Evolutionary conservation across 2,113 vertebrate species (phyloP).

Genomic region (Pygoscelis antarcticus): DNA sequence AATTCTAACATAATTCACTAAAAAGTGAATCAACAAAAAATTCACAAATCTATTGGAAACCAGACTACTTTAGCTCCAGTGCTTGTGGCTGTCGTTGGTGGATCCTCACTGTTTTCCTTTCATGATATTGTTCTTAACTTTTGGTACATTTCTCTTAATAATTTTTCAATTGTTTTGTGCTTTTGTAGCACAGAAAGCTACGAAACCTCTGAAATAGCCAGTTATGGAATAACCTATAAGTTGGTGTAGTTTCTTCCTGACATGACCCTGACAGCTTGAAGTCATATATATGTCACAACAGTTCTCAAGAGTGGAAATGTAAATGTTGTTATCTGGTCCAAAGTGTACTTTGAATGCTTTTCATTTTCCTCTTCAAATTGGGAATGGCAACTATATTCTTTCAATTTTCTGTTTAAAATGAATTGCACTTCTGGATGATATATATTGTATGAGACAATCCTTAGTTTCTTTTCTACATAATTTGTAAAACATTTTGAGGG

Average conservation of each 20-base stretch:
- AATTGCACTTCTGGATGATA: not conserved
- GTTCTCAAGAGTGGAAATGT: not conserved
- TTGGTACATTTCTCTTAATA: not conserved
- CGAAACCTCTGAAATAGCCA: not conserved
- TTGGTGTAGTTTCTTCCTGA: not conserved
- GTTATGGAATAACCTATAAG: not conserved
- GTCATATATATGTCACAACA: not conserved
- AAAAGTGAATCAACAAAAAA: not conserved
- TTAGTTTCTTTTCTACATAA: not conserved
- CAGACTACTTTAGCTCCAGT: not conserved
- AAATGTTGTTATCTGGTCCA: not conserved
- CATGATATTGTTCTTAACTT: not conserved
- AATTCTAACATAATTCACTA: not conserved
- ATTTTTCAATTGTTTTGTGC: not conserved
- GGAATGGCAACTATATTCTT: not conserved
- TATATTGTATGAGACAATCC: not conserved
- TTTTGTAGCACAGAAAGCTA: not conserved
- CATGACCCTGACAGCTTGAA: not conserved
- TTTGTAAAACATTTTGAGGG: not conserved
- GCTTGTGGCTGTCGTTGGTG: not conserved
- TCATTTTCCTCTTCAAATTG: not conserved
- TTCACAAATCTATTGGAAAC: not conserved
- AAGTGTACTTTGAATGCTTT: not conserved
- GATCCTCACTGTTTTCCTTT: not conserved
- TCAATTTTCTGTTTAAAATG: not conserved